phyloP scores from a whole-genome alignment of 2,888 invertebrate species.

The Cremastobaeus sp. region DNA sequence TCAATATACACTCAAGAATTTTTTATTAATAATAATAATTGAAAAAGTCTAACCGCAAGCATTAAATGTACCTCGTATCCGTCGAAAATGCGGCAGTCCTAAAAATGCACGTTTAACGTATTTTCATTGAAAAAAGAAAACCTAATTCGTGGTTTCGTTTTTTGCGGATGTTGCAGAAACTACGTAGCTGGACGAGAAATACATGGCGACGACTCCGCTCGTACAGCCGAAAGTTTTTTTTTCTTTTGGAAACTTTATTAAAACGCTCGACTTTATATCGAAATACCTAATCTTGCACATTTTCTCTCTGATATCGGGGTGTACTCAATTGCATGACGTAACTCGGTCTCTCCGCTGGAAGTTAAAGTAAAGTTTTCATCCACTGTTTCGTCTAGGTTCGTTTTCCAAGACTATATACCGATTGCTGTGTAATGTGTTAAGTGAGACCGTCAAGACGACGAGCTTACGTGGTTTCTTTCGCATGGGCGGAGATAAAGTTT shows the following conservation, averaged over 20 bases:
- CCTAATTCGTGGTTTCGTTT: conserved; percentile 26
- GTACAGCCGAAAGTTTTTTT: conserved; percentile 12
- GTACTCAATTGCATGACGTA: conserved; percentile 21
- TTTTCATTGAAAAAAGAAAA: conserved; percentile 14
- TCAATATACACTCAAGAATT: too few species aligned
- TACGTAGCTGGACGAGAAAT: background rate
- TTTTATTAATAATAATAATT: too few species aligned
- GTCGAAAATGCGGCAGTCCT: background rate
- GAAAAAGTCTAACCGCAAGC: background rate
- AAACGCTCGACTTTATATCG: conserved; percentile 15
- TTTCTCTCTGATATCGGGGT: conserved; percentile 4
- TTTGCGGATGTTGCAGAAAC: conserved; percentile 32
- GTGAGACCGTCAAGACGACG: conserved; percentile 52
- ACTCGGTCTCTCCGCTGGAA: conserved; percentile 19
- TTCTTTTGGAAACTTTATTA: conserved; percentile 31
- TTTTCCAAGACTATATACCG: conserved; percentile 32
- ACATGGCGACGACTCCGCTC: background rate
- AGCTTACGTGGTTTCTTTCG: conserved; percentile 58
- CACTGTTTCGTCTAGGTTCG: conserved; percentile 26
- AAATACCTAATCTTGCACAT: conserved; percentile 26
- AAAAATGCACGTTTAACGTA: conserved; percentile 24
- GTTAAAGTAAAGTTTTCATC: conserved; percentile 41
- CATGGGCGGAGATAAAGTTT: conserved; percentile 67
- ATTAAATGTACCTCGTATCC: conserved; percentile 15
- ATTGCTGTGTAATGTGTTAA: conserved; percentile 52